These are phyloP conservation scores for Leptinotarsa rubiginosa DNA, from an alignment of 2,888 invertebrate species.

Conservation along the genomic window DNA sequence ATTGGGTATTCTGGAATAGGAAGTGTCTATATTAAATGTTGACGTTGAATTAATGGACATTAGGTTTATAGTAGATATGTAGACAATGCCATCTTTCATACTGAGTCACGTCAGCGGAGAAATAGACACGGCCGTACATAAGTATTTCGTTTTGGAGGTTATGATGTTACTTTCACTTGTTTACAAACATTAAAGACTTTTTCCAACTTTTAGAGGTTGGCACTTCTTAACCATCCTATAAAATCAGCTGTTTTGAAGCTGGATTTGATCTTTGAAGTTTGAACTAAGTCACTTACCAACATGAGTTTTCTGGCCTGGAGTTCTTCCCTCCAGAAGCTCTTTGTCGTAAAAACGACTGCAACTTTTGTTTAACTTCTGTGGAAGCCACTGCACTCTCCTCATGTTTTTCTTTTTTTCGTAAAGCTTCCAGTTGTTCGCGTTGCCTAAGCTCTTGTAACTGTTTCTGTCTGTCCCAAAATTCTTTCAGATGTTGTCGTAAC, in stretches of 20 bases:
- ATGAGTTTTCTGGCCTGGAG: constrained; percentile 63
- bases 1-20: too few relatives aligned
- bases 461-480: constrained; percentile 93
- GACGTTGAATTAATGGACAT: too few relatives aligned
- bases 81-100: neutral
- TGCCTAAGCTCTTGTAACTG: constrained; percentile 81
- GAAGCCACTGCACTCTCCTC: constrained; percentile 97
- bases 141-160: constrained; percentile 15
- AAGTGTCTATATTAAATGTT: too few relatives aligned
- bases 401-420: constrained; percentile 93
- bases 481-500: constrained; percentile 87
- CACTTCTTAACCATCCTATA: constrained; percentile 25
- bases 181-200: constrained; percentile 37
- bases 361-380: constrained; percentile 94
- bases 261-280: constrained; percentile 32
- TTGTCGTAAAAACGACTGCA: constrained; percentile 77
- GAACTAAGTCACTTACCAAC: constrained; percentile 60
- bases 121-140: constrained; percentile 18
- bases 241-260: constrained; percentile 43
- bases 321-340: constrained; percentile 63
- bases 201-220: constrained; percentile 29
- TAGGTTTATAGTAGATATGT: too few relatives aligned
- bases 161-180: constrained; percentile 29
- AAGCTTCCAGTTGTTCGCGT: constrained; percentile 84
- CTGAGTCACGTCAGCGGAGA: neutral